Evolutionary conservation across 2,888 invertebrate species (phyloP).

Genomic region (Latheticus oryzae): DNA sequence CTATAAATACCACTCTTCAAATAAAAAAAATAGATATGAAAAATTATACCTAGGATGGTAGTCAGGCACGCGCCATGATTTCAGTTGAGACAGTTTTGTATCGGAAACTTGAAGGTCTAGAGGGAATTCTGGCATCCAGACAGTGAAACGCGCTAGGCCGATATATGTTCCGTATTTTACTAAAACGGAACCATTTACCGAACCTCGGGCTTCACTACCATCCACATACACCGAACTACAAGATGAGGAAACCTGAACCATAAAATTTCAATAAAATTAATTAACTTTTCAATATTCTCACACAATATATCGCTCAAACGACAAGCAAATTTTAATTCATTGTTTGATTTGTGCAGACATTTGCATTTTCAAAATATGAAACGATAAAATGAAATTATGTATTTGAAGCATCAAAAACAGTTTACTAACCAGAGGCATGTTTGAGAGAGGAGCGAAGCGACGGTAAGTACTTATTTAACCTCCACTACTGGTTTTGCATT

Average conservation of each 20-base stretch:
- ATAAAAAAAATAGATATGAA: no score
- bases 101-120: slow-evolving; percentile 91
- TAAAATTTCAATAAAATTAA: neutral
- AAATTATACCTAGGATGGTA: slow-evolving; percentile 71
- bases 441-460: no score
- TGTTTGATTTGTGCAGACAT: no score
- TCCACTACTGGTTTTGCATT: no score
- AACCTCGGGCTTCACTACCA: slow-evolving; percentile 94
- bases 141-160: slow-evolving; percentile 88
- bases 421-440: no score
- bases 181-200: slow-evolving; percentile 92
- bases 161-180: slow-evolving; percentile 93
- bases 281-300: no score
- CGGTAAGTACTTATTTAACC: no score
- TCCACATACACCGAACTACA: slow-evolving; percentile 97
- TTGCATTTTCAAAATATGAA: no score
- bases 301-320: no score
- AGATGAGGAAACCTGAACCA: slow-evolving; percentile 88
- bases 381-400: no score
- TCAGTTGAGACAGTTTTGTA: slow-evolving; percentile 89
- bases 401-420: no score
- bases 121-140: slow-evolving; percentile 97
- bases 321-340: no score
- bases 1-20: slow-evolving; percentile 46
- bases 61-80: slow-evolving; percentile 93